phyloP scores from a whole-genome alignment of 2,113 vertebrate species.

The Desmodus rotundus region DNA sequence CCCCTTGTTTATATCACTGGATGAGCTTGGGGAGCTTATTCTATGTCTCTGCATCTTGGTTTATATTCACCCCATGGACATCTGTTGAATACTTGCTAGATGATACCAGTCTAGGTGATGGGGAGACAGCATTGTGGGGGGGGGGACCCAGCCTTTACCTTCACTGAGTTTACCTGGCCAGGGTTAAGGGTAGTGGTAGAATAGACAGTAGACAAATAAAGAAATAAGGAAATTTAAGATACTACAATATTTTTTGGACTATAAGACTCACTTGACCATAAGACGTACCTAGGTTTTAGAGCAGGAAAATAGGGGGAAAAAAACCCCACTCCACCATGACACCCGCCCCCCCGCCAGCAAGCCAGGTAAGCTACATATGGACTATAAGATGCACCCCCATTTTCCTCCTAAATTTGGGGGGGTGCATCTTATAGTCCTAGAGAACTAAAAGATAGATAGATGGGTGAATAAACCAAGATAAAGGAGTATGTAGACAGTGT shows the following conservation, averaged over 20 bases:
- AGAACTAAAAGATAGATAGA: neutral
- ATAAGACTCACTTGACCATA: no score
- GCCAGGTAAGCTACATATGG: no score
- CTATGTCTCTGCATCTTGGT: neutral
- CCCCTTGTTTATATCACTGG: neutral
- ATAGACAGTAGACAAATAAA: neutral
- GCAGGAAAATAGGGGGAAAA: no score
- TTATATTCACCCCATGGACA: neutral
- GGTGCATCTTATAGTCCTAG: no score
- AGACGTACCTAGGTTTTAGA: no score
- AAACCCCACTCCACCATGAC: no score
- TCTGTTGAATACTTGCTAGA: neutral
- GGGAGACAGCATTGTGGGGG: neutral
- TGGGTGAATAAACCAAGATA: neutral
- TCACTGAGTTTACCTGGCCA: neutral
- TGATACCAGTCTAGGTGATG: neutral
- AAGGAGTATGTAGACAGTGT: neutral
- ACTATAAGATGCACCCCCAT: no score
- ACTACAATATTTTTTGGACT: no score
- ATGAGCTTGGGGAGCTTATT: neutral
- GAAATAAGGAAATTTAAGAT: neutral
- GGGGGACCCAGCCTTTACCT: neutral
- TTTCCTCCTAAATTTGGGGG: no score
- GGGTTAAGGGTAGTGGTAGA: neutral
- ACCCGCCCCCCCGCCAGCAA: no score